Evolutionary conservation across 2,888 invertebrate species (phyloP), one percentile per base, ranked within the genome.

Genomic region (Callyntrura guangdongensis): DNA sequence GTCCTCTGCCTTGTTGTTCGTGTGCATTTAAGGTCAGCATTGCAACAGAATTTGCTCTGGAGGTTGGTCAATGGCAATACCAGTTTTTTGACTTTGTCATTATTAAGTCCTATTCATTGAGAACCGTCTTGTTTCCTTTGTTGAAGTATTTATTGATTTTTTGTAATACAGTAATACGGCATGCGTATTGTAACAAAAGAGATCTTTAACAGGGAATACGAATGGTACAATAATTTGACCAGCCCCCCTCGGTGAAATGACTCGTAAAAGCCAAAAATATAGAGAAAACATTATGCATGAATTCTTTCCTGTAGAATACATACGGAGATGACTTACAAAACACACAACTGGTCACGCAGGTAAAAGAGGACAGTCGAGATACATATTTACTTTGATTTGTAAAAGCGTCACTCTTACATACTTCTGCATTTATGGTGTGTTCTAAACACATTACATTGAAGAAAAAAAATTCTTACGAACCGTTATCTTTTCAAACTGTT

Each of bases 241-340:
- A 61, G 86, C 69, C 67, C 85, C 90, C 90, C 86, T 84, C 27
- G 69, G 86, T 61, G 90, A 90, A 90, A 90, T 90, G 90, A 86
- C 81, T 86, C 84, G 90, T 90, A 79, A 64, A 90, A 89, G 81
- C 36, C 14, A n/a, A 85, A 36, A 36, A 36, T 36, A 36, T 36
- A 36, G 36, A 36, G 36, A 36, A 36, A 36, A 36, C 3, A 36
- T 36, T n/a, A n/a, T n/a, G n/a, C n/a, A n/a, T n/a, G n/a, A n/a
- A 45, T n/a, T 17, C n/a, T 59, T 59, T 5, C 59, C 4, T 59
- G 59, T 17, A 20, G 1, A 20, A 14, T 59, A n/a, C 17, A 59
- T 59, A 17, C 5, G 17, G n/a, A 17, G 6, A 20, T 59, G 17
- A 59, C n/a, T 59, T 17, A 17, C 6, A n/a, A 59, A 59, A 11